These are phyloP conservation scores for Hypotaenidia philippensis DNA, from an alignment of 2,797 vertebrate genomes.

Conservation along the genomic window DNA sequence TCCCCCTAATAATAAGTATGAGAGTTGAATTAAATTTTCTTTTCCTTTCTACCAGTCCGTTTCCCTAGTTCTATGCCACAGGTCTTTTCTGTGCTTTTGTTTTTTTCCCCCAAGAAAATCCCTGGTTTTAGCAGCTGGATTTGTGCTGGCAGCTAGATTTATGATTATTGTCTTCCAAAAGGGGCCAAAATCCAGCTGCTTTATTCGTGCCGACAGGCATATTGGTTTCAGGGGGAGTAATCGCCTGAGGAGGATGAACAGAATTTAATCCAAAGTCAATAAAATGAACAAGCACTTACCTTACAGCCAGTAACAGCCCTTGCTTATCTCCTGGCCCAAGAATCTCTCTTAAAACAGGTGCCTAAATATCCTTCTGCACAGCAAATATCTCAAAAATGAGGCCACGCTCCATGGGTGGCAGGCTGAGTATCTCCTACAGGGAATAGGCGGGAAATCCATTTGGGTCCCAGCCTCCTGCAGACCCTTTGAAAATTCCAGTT, in stretches of 20 bases:
- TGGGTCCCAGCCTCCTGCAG: neutral
- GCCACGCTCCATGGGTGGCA: neutral
- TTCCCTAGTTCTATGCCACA: neutral
- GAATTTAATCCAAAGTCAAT: constrained; percentile 7
- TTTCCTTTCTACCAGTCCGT: neutral
- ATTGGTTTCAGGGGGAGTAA: neutral
- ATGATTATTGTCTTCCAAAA: neutral
- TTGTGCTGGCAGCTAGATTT: neutral
- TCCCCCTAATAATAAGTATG: neutral
- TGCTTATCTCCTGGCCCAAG: neutral
- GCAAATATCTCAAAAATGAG: neutral
- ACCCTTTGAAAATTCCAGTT: neutral
- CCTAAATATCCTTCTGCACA: neutral
- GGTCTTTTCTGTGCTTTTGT: neutral
- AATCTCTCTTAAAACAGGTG: neutral
- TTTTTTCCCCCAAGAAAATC: neutral
- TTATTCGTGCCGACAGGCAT: neutral
- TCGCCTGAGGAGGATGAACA: neutral
- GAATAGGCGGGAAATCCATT: neutral
- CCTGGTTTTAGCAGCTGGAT: neutral
- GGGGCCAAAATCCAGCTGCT: constrained; percentile 1
- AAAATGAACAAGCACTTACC: constrained; percentile 1
- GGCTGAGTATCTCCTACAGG: neutral
- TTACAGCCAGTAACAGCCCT: neutral
- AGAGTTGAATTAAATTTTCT: neutral